phyloP scores from a whole-genome alignment of 2,888 invertebrate genomes.

The Brachyopa scutellaris region DNA sequence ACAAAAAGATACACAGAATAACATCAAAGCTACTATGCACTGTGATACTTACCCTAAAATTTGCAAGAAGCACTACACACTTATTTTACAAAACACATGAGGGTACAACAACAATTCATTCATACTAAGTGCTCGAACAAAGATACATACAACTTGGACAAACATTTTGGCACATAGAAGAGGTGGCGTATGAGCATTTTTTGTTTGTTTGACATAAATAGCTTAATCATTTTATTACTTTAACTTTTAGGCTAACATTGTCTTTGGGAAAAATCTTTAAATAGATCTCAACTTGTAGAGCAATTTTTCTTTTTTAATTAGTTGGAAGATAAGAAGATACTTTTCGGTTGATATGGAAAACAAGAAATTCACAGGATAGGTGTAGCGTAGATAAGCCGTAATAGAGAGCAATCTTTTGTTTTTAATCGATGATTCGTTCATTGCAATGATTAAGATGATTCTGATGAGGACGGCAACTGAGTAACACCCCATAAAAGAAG shows the following conservation, averaged over 20 bases:
- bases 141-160: constrained; percentile 1
- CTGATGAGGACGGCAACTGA: not conserved
- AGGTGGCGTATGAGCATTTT: not conserved
- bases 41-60: constrained; percentile 42
- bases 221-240: not conserved
- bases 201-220: constrained; percentile 16
- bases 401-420: not conserved
- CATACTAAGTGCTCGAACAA: not conserved
- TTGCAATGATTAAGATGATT: constrained; percentile 12
- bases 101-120: not conserved
- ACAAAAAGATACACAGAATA: constrained; percentile 39
- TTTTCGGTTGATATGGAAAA: not conserved
- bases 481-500: constrained; percentile 5
- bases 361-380: constrained; percentile 11
- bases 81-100: constrained; percentile 29
- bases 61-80: constrained; percentile 48
- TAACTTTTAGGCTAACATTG: too few relatives aligned
- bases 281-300: constrained; percentile 48
- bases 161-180: not conserved
- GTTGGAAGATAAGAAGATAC: constrained; percentile 2
- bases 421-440: constrained; percentile 6
- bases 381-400: constrained; percentile 46
- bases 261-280: constrained; percentile 2
- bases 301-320: constrained; percentile 16
- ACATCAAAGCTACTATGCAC: constrained; percentile 4